These are phyloP conservation scores for Oncopeltus fasciatus DNA, from an alignment of 1,140 invertebrate species.

Conservation along the genomic window DNA sequence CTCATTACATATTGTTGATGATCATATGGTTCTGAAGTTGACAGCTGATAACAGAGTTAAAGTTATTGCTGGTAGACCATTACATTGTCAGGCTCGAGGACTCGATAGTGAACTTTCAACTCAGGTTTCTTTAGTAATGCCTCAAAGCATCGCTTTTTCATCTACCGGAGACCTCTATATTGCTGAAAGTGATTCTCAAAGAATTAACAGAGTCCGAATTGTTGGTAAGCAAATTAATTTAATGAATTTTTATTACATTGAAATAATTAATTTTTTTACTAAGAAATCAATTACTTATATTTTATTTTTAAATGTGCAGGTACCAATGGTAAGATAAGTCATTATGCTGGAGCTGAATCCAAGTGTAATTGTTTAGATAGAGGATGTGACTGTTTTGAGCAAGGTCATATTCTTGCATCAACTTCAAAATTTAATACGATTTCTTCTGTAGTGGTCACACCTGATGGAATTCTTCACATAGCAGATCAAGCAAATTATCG, in stretches of 20 bases:
- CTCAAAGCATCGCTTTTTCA: constrained; percentile 87
- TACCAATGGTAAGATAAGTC: constrained; percentile 79
- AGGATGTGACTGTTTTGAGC: constrained; percentile 80
- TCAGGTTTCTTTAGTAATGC: constrained; percentile 78
- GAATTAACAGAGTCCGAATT: constrained; percentile 80
- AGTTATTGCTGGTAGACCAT: constrained; percentile 77
- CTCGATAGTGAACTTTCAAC: constrained; percentile 70
- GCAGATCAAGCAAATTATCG: constrained; percentile 80
- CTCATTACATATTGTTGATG: constrained; percentile 87
- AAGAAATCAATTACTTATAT: constrained; percentile 23
- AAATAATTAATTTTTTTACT: background rate
- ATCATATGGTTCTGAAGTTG: constrained; percentile 84
- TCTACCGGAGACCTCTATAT: constrained; percentile 86
- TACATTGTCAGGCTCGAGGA: constrained; percentile 67
- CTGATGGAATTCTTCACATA: constrained; percentile 86
- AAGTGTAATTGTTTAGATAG: constrained; percentile 87
- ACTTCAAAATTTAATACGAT: constrained; percentile 90
- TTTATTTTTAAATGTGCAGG: constrained; percentile 27
- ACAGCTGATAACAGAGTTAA: constrained; percentile 79
- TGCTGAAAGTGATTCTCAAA: constrained; percentile 86
- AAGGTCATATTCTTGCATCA: constrained; percentile 77
- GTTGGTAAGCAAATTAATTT: constrained; percentile 38
- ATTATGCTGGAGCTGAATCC: constrained; percentile 85
- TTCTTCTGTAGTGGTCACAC: constrained; percentile 80
- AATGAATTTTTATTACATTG: background rate